Evolutionary conservation across 2,113 vertebrate genomes (phyloP).

Genomic region (Myiagra hebetior): DNA sequence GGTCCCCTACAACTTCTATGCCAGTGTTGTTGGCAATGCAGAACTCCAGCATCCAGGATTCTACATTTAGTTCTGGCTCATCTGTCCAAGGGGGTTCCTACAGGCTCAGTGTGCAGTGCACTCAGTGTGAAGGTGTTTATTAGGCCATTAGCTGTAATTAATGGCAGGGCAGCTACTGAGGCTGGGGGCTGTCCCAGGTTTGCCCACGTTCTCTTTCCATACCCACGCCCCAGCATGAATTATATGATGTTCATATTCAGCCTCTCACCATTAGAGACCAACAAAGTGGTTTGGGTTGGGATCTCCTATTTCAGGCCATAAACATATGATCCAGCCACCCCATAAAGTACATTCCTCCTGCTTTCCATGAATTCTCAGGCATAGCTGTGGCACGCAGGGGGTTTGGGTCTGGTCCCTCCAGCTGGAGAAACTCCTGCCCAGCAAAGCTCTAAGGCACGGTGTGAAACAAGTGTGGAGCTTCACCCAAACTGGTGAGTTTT

Average conservation of each 20-base stretch:
- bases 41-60: neutral
- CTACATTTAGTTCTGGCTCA: neutral
- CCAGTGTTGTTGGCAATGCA: neutral
- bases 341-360: neutral
- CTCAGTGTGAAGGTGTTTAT: neutral
- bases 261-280: slow-evolving; percentile 2
- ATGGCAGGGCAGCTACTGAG: neutral
- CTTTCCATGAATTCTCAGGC: neutral
- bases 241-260: neutral
- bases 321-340: neutral
- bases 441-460: rapidly evolving
- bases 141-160: neutral
- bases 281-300: neutral
- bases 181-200: neutral
- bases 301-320: slow-evolving; percentile 36
- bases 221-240: neutral
- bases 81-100: neutral
- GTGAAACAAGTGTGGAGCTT: neutral
- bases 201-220: neutral
- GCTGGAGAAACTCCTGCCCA: neutral
- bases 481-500: neutral
- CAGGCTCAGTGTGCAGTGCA: neutral
- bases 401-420: neutral
- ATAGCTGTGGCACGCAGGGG: neutral
- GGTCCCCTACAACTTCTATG: rapidly evolving